Conservation (phyloP, 2,888 invertebrate genomes). For the Rugalucina vietnamica region DNA sequence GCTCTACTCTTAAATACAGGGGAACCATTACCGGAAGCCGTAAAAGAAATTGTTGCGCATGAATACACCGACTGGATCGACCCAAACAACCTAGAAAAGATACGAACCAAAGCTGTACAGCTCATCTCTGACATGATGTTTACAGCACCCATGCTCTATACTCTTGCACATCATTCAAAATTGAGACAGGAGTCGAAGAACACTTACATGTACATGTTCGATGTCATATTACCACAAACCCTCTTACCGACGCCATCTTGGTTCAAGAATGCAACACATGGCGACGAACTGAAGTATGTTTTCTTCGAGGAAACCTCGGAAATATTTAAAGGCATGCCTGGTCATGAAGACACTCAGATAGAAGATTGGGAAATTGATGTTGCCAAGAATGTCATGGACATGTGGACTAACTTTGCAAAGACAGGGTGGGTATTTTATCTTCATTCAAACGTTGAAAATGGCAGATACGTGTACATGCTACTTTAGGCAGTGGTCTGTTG, state of each 20-base stretch:
- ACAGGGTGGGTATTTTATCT: too few relatives aligned
- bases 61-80: conserved; percentile 14
- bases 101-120: not conserved
- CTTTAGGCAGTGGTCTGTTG: too few relatives aligned
- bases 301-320: not conserved
- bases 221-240: not conserved
- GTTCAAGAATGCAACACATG: not conserved
- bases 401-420: not conserved
- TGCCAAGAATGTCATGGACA: not conserved
- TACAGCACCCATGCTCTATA: not conserved
- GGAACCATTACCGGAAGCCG: not conserved
- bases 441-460: too few relatives aligned
- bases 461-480: too few relatives aligned
- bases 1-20: not conserved
- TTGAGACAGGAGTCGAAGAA: not conserved
- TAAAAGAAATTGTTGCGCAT: not conserved
- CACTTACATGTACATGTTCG: not conserved
- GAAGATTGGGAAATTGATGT: not conserved
- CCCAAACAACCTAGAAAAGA: not conserved
- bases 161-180: not conserved
- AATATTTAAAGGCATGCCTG: not conserved
- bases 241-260: not conserved
- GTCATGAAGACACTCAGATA: not conserved
- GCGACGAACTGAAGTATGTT: not conserved
- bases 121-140: not conserved